These are phyloP conservation scores for Nylanderia fulva DNA, from an alignment of 1,140 invertebrate genomes.

Conservation along the genomic window DNA sequence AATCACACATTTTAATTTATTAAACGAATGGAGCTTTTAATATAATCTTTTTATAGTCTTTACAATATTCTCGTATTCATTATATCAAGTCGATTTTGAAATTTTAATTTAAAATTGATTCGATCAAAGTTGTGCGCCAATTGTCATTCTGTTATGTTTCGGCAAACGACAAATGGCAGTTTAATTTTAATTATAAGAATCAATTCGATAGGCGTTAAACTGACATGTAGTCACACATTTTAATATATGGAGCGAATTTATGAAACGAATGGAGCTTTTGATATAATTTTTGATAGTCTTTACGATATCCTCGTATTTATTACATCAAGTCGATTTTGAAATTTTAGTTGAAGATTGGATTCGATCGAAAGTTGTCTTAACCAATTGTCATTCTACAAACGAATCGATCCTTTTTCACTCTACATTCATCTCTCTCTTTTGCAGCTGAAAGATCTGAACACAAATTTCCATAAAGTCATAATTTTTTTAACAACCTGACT, in stretches of 20 bases:
- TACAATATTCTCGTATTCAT: neutral
- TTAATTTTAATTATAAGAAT: neutral
- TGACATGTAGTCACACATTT: neutral
- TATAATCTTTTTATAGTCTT: neutral
- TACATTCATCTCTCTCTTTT: neutral
- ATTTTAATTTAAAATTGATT: neutral
- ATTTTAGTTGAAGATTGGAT: neutral
- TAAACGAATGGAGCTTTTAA: neutral
- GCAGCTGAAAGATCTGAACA: slow-evolving; percentile 2
- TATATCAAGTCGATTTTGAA: neutral
- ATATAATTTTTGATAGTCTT: neutral
- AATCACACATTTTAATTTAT: neutral
- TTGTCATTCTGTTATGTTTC: neutral
- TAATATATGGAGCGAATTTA: neutral
- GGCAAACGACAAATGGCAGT: too few species aligned
- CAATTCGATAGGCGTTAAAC: neutral
- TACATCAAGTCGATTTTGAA: neutral
- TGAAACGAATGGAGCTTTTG: neutral
- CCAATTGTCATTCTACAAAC: neutral
- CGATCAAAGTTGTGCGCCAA: neutral
- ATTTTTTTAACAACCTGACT: slow-evolving; percentile 33
- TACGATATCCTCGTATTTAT: neutral
- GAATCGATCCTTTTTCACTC: neutral
- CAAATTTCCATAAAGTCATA: slow-evolving; percentile 33
- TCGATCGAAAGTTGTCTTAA: neutral